Conservation (phyloP, 2,797 vertebrate genomes). For the Galagoides demidoff region DNA sequence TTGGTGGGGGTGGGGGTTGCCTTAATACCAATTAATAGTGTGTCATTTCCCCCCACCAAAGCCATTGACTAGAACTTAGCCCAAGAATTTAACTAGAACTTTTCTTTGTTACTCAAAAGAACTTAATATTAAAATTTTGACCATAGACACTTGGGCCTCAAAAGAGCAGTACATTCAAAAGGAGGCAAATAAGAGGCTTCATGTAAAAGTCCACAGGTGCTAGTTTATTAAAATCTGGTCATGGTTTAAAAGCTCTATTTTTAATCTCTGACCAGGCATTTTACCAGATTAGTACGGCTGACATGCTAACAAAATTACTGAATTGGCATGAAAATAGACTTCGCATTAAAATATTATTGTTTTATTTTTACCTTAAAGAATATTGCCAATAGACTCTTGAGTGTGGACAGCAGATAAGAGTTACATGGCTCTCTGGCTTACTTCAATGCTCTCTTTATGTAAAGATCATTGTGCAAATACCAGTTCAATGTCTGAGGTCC, state of each 20-base stretch:
- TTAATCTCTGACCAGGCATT: slow-evolving; percentile 41
- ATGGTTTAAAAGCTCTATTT: slow-evolving; percentile 42
- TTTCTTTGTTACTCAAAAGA: slow-evolving; percentile 16
- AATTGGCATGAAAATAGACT: background rate
- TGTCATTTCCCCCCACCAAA: background rate
- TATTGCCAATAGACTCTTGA: background rate
- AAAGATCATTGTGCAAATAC: slow-evolving; percentile 19
- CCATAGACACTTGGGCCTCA: background rate
- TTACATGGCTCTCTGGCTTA: background rate
- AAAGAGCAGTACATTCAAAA: slow-evolving; percentile 1
- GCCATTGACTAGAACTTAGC: background rate
- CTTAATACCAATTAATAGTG: slow-evolving; percentile 1
- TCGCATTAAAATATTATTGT: slow-evolving; percentile 9
- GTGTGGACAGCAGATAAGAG: background rate
- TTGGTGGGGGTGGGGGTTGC: background rate
- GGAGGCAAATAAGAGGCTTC: background rate
- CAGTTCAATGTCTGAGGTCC: background rate
- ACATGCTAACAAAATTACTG: background rate
- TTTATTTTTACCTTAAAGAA: slow-evolving; percentile 54
- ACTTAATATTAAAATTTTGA: slow-evolving; percentile 53
- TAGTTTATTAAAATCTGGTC: slow-evolving; percentile 32
- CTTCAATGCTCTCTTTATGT: slow-evolving; percentile 14
- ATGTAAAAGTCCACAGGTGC: background rate
- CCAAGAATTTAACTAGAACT: slow-evolving; percentile 26
- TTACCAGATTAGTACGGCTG: background rate